phyloP scores from a whole-genome alignment of 2,888 invertebrate species.

The Pantelozetes paolii region DNA sequence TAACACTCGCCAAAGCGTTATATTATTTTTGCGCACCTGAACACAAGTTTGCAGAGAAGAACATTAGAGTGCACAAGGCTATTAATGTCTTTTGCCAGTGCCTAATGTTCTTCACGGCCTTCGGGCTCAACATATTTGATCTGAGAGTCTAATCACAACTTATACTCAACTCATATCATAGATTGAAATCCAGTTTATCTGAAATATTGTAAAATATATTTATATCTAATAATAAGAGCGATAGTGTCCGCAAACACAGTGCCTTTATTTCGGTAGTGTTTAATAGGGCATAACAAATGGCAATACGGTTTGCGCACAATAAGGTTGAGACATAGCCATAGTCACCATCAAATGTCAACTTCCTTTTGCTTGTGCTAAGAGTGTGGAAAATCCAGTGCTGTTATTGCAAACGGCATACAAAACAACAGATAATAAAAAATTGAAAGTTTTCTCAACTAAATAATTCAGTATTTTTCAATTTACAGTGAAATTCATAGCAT shows the following conservation, averaged over 20 bases:
- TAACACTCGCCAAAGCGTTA: slow-evolving; percentile 23
- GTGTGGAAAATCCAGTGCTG: slow-evolving; percentile 36
- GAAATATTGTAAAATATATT: background rate
- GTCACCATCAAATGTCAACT: slow-evolving; percentile 32
- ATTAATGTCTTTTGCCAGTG: slow-evolving; percentile 33
- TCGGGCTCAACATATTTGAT: slow-evolving; percentile 28
- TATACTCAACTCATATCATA: background rate
- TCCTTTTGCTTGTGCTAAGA: slow-evolving; percentile 36
- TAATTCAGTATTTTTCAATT: slow-evolving; percentile 28
- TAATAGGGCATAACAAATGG: slow-evolving; percentile 31
- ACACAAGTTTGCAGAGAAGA: background rate
- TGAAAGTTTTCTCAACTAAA: slow-evolving; percentile 19
- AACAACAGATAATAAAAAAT: slow-evolving; percentile 2
- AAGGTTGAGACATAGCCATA: slow-evolving; percentile 28
- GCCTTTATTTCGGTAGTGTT: slow-evolving; percentile 23
- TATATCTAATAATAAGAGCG: slow-evolving; percentile 6
- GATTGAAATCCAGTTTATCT: background rate
- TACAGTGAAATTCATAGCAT: slow-evolving; percentile 23
- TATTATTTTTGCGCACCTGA: slow-evolving; percentile 28
- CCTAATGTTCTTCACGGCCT: slow-evolving; percentile 36
- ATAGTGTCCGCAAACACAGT: slow-evolving; percentile 32
- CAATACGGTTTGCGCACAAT: slow-evolving; percentile 30
- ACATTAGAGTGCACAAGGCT: slow-evolving; percentile 30
- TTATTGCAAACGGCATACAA: background rate
- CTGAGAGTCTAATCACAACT: background rate